phyloP scores from a whole-genome alignment of 2,797 vertebrate genomes.

The Xerus rutilus region DNA sequence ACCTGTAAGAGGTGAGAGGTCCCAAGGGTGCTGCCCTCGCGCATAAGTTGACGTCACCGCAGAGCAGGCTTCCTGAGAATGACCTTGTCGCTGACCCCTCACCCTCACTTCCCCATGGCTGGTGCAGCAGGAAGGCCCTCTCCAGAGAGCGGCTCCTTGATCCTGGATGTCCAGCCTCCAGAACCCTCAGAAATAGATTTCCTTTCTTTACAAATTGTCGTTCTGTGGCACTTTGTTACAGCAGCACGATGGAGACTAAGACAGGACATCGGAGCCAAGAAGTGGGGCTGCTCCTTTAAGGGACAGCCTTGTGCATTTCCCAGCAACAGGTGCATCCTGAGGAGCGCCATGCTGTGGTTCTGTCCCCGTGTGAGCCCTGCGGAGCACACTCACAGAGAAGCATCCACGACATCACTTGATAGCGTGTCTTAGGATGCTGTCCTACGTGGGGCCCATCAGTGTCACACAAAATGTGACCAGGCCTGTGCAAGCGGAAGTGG shows the following conservation, averaged over 20 bases:
- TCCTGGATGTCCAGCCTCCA: neutral
- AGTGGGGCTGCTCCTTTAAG: neutral
- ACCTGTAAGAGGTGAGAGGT: neutral
- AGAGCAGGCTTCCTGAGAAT: neutral
- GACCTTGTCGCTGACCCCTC: fast-evolving
- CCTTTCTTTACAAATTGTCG: neutral
- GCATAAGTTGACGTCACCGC: fast-evolving
- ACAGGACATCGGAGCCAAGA: neutral
- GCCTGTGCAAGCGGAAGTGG: neutral
- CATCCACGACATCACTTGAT: too few species aligned
- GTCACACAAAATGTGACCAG: too few species aligned
- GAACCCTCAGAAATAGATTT: too few species aligned
- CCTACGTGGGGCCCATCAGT: too few species aligned
- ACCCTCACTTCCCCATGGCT: neutral
- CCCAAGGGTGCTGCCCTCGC: neutral
- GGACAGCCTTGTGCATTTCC: too few species aligned
- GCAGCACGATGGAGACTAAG: neutral
- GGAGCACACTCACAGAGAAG: too few species aligned
- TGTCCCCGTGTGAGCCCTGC: too few species aligned
- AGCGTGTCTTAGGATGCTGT: too few species aligned
- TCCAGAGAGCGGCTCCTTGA: neutral
- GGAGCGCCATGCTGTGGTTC: too few species aligned
- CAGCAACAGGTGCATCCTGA: too few species aligned
- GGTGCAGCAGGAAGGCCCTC: neutral
- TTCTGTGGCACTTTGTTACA: neutral